Conservation (phyloP, 92 coral and sea anemone species). For the Hydrozoanthus gracilis region DNA sequence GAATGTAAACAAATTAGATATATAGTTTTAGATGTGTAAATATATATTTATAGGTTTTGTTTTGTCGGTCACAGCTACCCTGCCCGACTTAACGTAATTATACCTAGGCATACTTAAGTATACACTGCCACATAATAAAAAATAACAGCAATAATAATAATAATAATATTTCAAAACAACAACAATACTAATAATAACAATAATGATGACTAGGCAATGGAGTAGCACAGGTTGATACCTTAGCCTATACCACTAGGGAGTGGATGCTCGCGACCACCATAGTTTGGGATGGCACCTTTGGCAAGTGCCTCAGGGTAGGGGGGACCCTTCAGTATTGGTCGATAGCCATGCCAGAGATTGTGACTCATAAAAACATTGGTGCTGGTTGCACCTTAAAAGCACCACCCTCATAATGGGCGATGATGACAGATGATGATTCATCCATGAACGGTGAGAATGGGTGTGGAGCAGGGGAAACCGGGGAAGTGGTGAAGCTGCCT, state of each 20-base stretch:
- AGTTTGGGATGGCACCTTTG: neutral
- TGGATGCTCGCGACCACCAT: neutral
- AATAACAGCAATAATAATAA: no score
- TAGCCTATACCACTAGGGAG: neutral
- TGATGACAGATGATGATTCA: constrained; percentile 37
- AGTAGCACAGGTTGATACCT: neutral
- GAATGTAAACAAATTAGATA: no score
- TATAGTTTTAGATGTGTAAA: no score
- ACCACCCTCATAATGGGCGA: constrained; percentile 36
- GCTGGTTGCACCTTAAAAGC: constrained; percentile 34
- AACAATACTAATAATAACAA: neutral
- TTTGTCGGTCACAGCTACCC: no score
- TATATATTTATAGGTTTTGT: no score
- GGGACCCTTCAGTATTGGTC: constrained; percentile 47
- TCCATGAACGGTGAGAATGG: constrained; percentile 50
- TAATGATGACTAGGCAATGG: no score
- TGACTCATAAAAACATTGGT: constrained; percentile 29
- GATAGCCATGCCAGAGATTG: constrained; percentile 10
- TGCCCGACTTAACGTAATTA: no score
- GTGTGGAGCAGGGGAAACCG: constrained; percentile 31
- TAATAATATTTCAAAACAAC: no score
- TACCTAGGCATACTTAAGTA: no score
- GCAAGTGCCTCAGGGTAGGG: constrained; percentile 34
- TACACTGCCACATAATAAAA: no score
- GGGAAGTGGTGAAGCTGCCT: constrained; percentile 47